Conservation (phyloP, 2,888 invertebrate species). For the Strigamia transsilvanica region DNA sequence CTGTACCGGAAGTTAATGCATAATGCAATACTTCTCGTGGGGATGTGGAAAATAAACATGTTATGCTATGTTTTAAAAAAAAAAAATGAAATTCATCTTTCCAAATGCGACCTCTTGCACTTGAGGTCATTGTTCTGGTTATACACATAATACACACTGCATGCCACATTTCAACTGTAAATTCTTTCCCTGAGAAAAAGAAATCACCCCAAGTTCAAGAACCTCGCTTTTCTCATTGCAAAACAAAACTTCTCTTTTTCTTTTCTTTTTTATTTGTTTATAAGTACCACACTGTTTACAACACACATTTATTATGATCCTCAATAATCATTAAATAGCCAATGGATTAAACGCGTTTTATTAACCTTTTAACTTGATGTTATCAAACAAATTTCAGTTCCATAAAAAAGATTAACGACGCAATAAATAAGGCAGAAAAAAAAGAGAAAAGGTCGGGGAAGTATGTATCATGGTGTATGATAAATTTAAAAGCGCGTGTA, state of each 20-base stretch:
- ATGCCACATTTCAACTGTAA: constrained; percentile 11
- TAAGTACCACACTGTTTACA: background rate
- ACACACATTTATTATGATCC: background rate
- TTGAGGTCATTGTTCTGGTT: constrained; percentile 33
- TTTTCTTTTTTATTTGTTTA: background rate
- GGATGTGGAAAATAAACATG: constrained; percentile 9
- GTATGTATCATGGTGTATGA: background rate
- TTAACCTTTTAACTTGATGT: constrained; percentile 11
- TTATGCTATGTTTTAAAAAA: background rate
- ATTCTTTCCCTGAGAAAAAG: constrained; percentile 34
- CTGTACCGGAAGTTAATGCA: background rate
- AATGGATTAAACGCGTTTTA: background rate
- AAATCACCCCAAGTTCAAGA: constrained; percentile 17
- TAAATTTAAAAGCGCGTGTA: constrained; percentile 30
- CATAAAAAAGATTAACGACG: background rate
- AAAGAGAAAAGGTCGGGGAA: background rate
- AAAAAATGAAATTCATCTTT: background rate
- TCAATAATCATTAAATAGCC: background rate
- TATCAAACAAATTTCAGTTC: background rate
- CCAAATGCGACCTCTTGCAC: constrained; percentile 19
- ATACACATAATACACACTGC: constrained; percentile 28
- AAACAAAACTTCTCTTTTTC: background rate
- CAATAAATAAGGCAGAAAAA: background rate
- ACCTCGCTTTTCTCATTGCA: constrained; percentile 9
- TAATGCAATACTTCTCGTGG: background rate